Base-by-base conservation (phyloP, 1,140 invertebrate genomes). In the Meteorus sp. region DNA sequence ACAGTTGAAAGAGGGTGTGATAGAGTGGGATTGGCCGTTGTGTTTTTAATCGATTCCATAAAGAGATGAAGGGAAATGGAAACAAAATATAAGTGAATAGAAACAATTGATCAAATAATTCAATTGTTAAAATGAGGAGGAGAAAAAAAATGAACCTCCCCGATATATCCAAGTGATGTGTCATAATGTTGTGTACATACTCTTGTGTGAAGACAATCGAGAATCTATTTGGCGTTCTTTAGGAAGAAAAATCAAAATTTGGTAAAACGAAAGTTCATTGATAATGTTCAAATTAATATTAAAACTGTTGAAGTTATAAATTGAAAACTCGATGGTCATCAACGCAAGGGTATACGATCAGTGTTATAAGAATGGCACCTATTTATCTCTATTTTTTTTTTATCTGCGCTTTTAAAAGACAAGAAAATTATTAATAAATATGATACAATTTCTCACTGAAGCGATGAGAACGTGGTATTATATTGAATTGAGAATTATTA, bases 21-120 rank as follows among this genome's bases (percentile, higher is more conserved):
- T 72, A 73, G 70, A 67, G 60, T 69, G 66, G 60, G 70, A 64
- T 70, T 70, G n/a, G 63, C 63, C 68, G 68, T 76, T 74, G 70
- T 71, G 61, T 75, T 75, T 70, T 69, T 64, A 56, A 64, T 68
- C 44, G 22, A 55, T 61, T 54, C 41, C 3, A 23, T 19, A n/a
- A 54, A n/a, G n/a, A 47, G 27, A 29, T 17, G 39, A 41, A 50
- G 50, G 48, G 51, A 37, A 29, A 45, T 25, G 8, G 33, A 23
- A 43, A 53, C 20, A 20, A 44, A 43, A 56, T 41, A 43, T 39
- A 17, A 17, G 7, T 44, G 50, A 29, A 20, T 20, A n/a, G n/a
- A 52, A 20, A 20, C 7, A 19, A 17, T 1, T 44, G 3, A 44
- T 44, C 2, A 7, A 0, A 19, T 44, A 23, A 15, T 44, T 25